These are phyloP conservation scores for Arctocebus calabarensis DNA, from an alignment of 2,797 vertebrate species.

Conservation along the genomic window DNA sequence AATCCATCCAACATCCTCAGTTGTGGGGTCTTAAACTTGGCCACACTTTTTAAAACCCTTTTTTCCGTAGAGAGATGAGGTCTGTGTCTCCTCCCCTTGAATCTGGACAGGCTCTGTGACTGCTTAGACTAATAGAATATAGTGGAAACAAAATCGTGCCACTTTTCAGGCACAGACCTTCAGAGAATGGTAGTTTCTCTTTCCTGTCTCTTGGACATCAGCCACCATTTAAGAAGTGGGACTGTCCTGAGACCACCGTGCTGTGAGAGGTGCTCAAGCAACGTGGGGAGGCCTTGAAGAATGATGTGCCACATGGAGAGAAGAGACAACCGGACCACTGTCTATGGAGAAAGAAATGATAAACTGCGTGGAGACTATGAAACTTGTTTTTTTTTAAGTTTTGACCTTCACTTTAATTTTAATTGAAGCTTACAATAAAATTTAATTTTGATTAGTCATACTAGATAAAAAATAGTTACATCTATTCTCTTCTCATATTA, in stretches of 20 bases:
- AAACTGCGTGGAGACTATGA: conserved; percentile 6
- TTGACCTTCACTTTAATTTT: too few relatives aligned
- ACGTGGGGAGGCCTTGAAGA: neutral
- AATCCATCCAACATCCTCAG: neutral
- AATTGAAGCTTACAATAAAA: too few relatives aligned
- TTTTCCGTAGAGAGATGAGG: neutral
- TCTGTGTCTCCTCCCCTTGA: neutral
- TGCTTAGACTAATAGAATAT: conserved; percentile 14
- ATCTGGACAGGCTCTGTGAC: neutral
- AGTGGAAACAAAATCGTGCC: neutral
- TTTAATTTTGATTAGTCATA: too few relatives aligned
- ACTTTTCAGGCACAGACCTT: neutral
- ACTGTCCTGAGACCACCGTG: neutral
- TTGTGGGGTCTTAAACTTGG: neutral
- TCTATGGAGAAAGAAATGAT: neutral
- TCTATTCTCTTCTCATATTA: too few relatives aligned
- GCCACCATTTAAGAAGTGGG: neutral
- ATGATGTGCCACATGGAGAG: neutral
- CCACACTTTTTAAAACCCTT: neutral
- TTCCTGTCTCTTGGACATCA: neutral
- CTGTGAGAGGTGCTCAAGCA: neutral
- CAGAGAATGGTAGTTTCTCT: neutral
- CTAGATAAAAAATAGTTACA: too few relatives aligned
- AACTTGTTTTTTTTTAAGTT: neutral
- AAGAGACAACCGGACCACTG: neutral